Conservation (phyloP, 2,113 vertebrate genomes). For the Reinhardtius hippoglossoides region DNA sequence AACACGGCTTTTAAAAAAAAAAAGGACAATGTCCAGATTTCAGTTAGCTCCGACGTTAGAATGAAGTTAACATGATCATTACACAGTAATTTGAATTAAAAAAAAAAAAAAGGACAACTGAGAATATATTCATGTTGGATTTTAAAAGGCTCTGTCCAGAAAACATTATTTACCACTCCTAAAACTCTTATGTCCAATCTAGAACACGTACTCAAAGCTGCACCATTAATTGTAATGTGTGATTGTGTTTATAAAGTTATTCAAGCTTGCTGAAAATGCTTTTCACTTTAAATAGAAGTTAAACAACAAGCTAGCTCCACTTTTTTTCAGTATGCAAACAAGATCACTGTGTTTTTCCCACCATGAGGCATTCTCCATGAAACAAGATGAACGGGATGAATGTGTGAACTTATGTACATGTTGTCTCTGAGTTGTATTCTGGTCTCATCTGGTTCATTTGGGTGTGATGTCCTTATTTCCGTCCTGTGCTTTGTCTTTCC, state of each 20-base stretch:
- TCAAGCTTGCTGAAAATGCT: constrained; percentile 1
- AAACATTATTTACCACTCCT: too few species aligned
- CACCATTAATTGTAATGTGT: neutral
- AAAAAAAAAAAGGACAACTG: too few species aligned
- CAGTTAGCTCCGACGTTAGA: neutral
- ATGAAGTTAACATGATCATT: neutral
- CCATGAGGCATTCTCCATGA: neutral
- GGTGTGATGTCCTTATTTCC: neutral
- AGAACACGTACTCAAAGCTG: neutral
- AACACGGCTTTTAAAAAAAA: neutral
- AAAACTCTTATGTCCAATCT: neutral
- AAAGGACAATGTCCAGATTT: neutral
- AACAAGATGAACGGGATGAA: too few species aligned
- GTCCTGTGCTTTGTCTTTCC: constrained; percentile 2
- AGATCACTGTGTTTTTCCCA: neutral
- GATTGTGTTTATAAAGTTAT: neutral
- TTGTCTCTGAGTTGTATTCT: neutral
- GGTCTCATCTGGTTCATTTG: neutral
- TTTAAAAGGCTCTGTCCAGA: neutral
- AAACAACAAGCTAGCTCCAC: neutral
- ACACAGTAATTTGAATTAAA: neutral
- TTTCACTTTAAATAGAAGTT: constrained; percentile 11
- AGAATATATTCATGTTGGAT: neutral
- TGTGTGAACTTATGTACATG: neutral
- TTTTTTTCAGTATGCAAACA: constrained; percentile 7